These are phyloP conservation scores for Drosophila tanythrix DNA, from an alignment of 2,888 invertebrate species.

Conservation along the genomic window DNA sequence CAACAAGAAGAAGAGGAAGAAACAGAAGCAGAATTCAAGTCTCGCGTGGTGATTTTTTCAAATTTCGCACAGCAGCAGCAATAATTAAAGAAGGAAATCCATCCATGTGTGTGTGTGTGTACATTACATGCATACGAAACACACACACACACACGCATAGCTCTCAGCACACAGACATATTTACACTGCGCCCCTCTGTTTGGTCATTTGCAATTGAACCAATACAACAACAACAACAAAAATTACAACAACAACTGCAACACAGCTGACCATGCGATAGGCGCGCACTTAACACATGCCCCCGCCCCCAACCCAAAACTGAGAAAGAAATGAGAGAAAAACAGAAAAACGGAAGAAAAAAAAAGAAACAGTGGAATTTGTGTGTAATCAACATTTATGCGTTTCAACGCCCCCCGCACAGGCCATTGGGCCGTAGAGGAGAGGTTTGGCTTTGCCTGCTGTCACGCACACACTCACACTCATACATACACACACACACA, in stretches of 20 bases:
- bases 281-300: slow-evolving; percentile 60
- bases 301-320: slow-evolving; percentile 19
- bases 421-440: slow-evolving; percentile 58
- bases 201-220: slow-evolving; percentile 68
- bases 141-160: slow-evolving; percentile 10
- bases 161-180: slow-evolving; percentile 35
- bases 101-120: background rate
- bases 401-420: slow-evolving; percentile 66
- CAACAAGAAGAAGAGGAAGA: background rate
- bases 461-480: slow-evolving; percentile 40
- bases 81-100: slow-evolving; percentile 35
- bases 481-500: slow-evolving; percentile 19
- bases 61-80: slow-evolving; percentile 4
- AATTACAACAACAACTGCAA: slow-evolving; percentile 7
- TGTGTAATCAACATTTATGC: slow-evolving; percentile 79
- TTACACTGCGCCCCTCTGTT: slow-evolving; percentile 64
- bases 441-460: slow-evolving; percentile 59
- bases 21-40: background rate
- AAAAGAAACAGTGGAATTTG: slow-evolving; percentile 63
- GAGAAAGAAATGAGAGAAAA: slow-evolving; percentile 3
- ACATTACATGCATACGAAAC: background rate
- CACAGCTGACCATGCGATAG: slow-evolving; percentile 47
- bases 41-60: background rate
- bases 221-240: slow-evolving; percentile 56
- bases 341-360: slow-evolving; percentile 1